phyloP scores from a whole-genome alignment of 1,140 invertebrate genomes.

The Octopus sinensis region DNA sequence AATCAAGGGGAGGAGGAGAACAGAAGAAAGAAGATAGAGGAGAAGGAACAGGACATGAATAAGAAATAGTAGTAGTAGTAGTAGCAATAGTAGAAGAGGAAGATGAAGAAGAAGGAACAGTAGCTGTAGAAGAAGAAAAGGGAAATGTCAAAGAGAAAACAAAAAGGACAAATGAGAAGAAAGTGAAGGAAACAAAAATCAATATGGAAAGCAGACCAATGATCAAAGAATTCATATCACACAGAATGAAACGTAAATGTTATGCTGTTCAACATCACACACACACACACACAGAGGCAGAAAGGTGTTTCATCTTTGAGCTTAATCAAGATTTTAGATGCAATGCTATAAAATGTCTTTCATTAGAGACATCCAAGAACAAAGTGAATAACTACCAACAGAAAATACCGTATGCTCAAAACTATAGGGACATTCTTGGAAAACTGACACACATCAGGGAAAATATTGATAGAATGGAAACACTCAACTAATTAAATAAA shows the following conservation, averaged over 20 bases:
- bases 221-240: too few relatives aligned
- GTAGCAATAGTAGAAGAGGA: slow-evolving; percentile 60
- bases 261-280: neutral
- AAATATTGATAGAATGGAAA: neutral
- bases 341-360: too few relatives aligned
- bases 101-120: slow-evolving; percentile 30
- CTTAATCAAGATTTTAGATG: too few relatives aligned
- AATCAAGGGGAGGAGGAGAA: slow-evolving; percentile 41
- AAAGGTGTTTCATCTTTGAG: too few relatives aligned
- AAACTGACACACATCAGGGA: neutral
- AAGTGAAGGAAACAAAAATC: neutral
- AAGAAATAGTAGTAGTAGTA: slow-evolving; percentile 32
- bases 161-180: too few relatives aligned
- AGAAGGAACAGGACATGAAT: slow-evolving; percentile 33
- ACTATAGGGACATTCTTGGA: neutral
- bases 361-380: too few relatives aligned
- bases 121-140: slow-evolving; percentile 36
- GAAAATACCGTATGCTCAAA: too few relatives aligned
- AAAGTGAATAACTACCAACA: too few relatives aligned
- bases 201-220: neutral
- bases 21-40: slow-evolving; percentile 38
- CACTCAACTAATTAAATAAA: too few relatives aligned
- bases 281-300: neutral
- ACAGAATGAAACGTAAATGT: neutral
- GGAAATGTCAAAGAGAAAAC: slow-evolving; percentile 39